Evolutionary conservation across 2,888 invertebrate genomes (phyloP), one percentile per base, ranked within the genome.

Genomic region (Diachrysia chrysitis): DNA sequence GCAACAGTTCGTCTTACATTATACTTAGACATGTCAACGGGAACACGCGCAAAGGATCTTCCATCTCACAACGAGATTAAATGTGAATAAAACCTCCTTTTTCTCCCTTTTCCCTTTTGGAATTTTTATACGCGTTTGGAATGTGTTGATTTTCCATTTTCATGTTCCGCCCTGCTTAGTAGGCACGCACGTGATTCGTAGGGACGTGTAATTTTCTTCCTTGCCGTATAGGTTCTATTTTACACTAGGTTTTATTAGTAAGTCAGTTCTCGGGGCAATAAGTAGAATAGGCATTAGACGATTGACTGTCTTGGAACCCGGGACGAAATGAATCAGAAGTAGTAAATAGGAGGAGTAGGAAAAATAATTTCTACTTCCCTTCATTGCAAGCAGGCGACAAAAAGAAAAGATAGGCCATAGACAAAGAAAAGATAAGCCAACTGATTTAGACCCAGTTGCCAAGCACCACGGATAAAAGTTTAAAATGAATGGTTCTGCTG

Each of bases 61-160:
- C 9, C 25, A 25, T 25, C 54, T 48, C 58, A 61, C 64, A 54
- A 62, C 53, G 55, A 73, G 64, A 64, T 73, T 73, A 69, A 69
- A 62, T 37, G 46, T 16, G 32, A 73, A 73, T 64, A 62, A 53
- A 69, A 61, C 48, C 61, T 58, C 66, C 35, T 67, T 58, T 63
- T 61, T 5, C 1, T 58, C 46, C 17, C 16, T 10, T 35, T 16
- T 25, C 16, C 10, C n/a, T n/a, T 42, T 9, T 60, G 53, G 17
- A 64, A 73, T 63, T 58, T 61, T 51, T 10, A 10, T 17, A 29
- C 23, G 21, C 12, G 29, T 59, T 19, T 54, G 46, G 16, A 65
- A 73, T 53, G 17, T 54, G 63, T 63, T 63, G 55, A 25, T 21
- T 56, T 37, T 46, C 12, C 21, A 51, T 21, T 51, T 48, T 19